These are phyloP conservation scores for Embidobia sp. DNA, from an alignment of 2,888 invertebrate species.

Conservation along the genomic window DNA sequence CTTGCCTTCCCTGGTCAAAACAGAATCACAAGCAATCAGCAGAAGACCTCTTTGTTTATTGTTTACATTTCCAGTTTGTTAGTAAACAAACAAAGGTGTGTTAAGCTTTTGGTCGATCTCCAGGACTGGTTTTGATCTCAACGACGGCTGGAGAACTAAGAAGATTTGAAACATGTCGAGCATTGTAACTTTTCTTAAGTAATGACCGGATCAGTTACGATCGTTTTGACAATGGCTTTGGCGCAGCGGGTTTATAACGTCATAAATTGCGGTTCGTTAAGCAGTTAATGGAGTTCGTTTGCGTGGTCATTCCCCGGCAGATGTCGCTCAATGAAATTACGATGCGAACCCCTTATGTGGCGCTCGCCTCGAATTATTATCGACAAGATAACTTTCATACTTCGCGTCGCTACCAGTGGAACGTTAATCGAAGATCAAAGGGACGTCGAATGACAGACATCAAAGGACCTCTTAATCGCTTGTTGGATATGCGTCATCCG, in stretches of 20 bases:
- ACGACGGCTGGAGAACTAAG: no score
- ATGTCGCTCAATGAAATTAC: slow-evolving; percentile 70
- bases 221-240: slow-evolving; percentile 56
- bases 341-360: slow-evolving; percentile 66
- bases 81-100: no score
- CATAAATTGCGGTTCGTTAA: slow-evolving; percentile 78
- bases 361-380: slow-evolving; percentile 70
- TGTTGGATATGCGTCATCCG: slow-evolving; percentile 33
- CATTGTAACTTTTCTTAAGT: no score
- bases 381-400: slow-evolving; percentile 68
- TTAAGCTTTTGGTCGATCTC: no score
- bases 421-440: slow-evolving; percentile 64
- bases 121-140: no score
- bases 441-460: slow-evolving; percentile 50
- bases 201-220: no score
- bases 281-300: slow-evolving; percentile 76
- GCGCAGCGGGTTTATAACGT: slow-evolving; percentile 72
- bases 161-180: no score
- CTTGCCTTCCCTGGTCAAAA: no score
- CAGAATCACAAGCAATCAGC: no score
- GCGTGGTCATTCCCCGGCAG: slow-evolving; percentile 64
- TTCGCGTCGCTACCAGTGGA: slow-evolving; percentile 44
- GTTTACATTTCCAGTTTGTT: no score
- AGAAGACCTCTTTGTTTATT: no score
- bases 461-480: slow-evolving; percentile 62